Base-by-base conservation (phyloP, 2,113 vertebrate genomes). In the Chaetodon auriga region DNA sequence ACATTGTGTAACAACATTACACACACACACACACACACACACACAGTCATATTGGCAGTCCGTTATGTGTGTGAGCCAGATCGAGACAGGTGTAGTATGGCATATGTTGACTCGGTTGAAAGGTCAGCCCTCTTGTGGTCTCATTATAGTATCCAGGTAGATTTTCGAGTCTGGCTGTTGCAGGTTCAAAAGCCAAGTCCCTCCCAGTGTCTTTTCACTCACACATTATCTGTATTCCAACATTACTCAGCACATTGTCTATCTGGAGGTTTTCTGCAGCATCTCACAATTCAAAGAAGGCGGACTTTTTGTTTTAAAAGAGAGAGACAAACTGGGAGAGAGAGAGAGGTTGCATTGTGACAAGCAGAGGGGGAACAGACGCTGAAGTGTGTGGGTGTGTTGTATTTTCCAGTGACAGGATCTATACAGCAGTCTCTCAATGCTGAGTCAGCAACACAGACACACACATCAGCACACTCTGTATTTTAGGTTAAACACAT, bases 71-170 rank as follows among this genome's bases (percentile, higher is more conserved):
- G 63, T 6, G 66, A 70, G 71, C 62, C 43, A 70, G 69, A 75
- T 63, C 6, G 38, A 25, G 41, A 63, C 83, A 71, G 79, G 85
- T 78, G 83, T 73, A 84, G 68, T 19, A 6, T 53, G 51, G 85
- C 91, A 89, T 91, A 89, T 91, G 91, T 85, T 89, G 88, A 84
- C 85, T 62, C 72, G 68, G 83, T 78, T 80, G 38, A 89, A 87
- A 92, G 87, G 87, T 87, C 90, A 92, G 75, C n/a, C 51, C 91
- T 91, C 90, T 83, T 7, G 85, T 76, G 86, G 86, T 68, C 75
- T 92, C 91, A 91, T 92, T 91, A 92, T 69, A 78, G 80, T 74
- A 71, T 74, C 69, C 84, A 49, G 84, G 84, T 83, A 83, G 69
- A 78, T 76, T 73, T 85, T 72, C 57, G 46, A 54, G 66, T 79